Evolutionary conservation across 2,888 invertebrate genomes (phyloP).

Genomic region (Sinodicranocentrus sp.): DNA sequence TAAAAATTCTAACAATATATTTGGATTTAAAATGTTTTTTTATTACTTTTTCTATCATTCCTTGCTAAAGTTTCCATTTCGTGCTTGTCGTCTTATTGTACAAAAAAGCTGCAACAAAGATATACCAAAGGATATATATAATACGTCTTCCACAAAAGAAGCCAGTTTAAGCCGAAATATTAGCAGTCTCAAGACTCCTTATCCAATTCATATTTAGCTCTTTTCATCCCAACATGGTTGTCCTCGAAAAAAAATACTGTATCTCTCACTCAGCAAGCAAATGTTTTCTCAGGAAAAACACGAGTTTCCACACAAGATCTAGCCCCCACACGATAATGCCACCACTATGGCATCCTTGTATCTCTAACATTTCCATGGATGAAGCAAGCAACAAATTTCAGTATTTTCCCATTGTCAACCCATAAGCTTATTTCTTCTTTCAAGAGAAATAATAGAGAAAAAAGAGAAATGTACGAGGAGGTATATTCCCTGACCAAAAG

Average conservation of each 20-base stretch:
- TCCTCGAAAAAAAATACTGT: neutral
- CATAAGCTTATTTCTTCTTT: neutral
- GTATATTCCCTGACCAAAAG: conserved; percentile 25
- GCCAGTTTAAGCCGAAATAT: conserved; percentile 11
- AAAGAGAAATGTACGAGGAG: neutral
- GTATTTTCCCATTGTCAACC: conserved; percentile 8
- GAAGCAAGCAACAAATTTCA: neutral
- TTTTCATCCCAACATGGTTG: neutral
- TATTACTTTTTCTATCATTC: no score
- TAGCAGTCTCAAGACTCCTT: conserved; percentile 11
- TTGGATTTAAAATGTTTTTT: no score
- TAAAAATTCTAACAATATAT: no score
- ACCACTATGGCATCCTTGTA: no score
- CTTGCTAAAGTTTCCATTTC: no score
- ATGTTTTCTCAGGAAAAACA: no score
- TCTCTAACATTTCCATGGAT: no score
- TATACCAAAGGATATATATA: no score
- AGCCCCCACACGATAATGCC: neutral
- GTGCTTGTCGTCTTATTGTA: no score
- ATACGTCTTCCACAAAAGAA: no score
- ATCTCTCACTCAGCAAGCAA: neutral
- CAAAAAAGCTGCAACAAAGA: no score
- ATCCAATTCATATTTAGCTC: conserved; percentile 1
- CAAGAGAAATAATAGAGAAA: neutral
- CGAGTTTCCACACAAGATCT: no score